Base-by-base conservation (phyloP, 2,888 invertebrate genomes). In the Zaprionus lineosus region DNA sequence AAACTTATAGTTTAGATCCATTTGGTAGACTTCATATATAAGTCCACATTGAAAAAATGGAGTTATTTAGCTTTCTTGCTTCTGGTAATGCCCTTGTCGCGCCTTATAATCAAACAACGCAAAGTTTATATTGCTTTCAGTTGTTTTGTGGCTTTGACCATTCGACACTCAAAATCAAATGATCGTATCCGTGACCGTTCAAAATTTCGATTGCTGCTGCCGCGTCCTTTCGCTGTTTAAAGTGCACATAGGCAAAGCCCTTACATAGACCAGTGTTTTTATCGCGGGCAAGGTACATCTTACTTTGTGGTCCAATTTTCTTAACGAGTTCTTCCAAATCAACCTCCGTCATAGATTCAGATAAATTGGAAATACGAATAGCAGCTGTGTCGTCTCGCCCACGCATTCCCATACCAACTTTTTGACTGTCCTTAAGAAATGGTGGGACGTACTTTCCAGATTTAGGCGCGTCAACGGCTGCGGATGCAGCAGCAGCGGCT, bases 241-340 rank as follows among this genome's bases (percentile, higher is more conserved):
- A 99, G 87, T 98, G 99, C 60, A 99, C 97, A 89, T 99, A 99
- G 8, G 99, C 99, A 91, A 99, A 99, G 60, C 99, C 99, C 92
- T 98, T 96, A 91, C 96, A 96, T n/a, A 93, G 91, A 6, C 95
- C 95, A 69, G 95, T 95, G 60, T 92, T 93, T 90, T 96, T 96
- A 86, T 99, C 99, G 90, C 98, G 98, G 7, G 99, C 98, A 83
- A 99, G 93, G 90, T 96, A 99, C 82, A 98, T 93, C 88, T 99
- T 96, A 81, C 95, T 95, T 63, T 98, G 95, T 1, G 95, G 94
- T 1, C 99, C 99, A 88, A 99, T 98, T 31, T 95, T 95, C 88
- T 96, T 95, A 50, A 99, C 99, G 52, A 99, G 92, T 76, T 98
- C 98, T 86, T 98, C 98, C 71, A 99, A 92, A 92, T 99, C 99